These are phyloP conservation scores for Oreochromis tanganicae DNA, from an alignment of 2,113 vertebrate species.

Conservation along the genomic window DNA sequence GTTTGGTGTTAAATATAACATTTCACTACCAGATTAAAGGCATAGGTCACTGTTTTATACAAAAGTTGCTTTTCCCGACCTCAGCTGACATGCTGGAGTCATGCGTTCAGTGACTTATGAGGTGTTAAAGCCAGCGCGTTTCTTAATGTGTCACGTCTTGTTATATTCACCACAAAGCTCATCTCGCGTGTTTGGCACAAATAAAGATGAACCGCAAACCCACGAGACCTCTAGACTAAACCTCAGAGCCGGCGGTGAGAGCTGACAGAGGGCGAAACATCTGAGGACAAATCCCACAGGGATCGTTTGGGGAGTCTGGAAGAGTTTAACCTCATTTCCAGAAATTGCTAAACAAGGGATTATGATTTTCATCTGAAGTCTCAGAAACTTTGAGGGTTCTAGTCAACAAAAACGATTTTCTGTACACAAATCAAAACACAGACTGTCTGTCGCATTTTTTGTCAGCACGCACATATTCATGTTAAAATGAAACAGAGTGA, in stretches of 20 bases:
- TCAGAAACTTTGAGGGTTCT: not conserved
- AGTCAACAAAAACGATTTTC: not conserved
- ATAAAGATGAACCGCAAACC: slow-evolving; percentile 22
- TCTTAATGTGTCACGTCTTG: not conserved
- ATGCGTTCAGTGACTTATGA: slow-evolving; percentile 12
- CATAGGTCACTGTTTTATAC: not conserved
- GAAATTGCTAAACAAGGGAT: not conserved
- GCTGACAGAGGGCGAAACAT: slow-evolving; percentile 15
- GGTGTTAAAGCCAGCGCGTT: not conserved
- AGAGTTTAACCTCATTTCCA: not conserved
- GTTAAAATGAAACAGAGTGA: not conserved
- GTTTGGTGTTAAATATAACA: not conserved
- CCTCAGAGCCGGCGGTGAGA: not conserved
- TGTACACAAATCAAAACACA: not conserved
- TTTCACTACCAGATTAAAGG: not conserved
- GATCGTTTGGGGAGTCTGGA: slow-evolving; percentile 20
- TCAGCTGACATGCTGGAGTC: not conserved
- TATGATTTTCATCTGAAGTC: not conserved
- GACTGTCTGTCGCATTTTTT: not conserved
- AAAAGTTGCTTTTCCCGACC: not conserved
- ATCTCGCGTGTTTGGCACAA: slow-evolving; percentile 13
- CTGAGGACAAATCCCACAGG: not conserved
- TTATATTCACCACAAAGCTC: slow-evolving; percentile 13
- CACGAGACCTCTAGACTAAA: slow-evolving; percentile 23
- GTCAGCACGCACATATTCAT: not conserved